Conservation (phyloP, 2,797 vertebrate genomes). For the Gouania willdenowi region DNA sequence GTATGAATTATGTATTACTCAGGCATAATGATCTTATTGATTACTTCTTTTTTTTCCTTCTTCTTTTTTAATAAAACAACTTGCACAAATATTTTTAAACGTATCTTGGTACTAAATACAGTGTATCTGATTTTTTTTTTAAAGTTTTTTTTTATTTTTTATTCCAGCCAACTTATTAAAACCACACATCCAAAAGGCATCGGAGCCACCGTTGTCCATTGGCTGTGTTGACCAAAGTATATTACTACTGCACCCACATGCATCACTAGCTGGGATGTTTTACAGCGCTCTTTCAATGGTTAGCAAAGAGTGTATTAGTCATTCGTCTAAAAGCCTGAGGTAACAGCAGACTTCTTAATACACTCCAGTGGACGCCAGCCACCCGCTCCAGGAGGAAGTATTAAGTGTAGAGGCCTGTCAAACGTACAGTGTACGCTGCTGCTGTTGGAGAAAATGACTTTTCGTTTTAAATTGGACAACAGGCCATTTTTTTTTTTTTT, state of each 20-base stretch:
- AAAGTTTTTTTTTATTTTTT: background rate
- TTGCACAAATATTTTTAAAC: conserved; percentile 32
- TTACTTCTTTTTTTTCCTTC: conserved; percentile 46
- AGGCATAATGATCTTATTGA: conserved; percentile 84
- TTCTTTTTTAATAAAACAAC: conserved; percentile 49
- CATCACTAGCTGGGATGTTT: conserved; percentile 39
- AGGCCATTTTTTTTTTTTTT: conserved; percentile 6
- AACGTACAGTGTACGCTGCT: conserved; percentile 34
- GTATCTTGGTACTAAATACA: too few species aligned
- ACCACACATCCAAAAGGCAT: too few species aligned
- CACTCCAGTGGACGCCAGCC: conserved; percentile 17
- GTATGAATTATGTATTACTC: conserved; percentile 85
- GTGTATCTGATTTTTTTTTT: too few species aligned
- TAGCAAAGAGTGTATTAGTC: conserved; percentile 53
- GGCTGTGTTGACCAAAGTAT: conserved; percentile 18
- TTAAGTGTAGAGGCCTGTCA: conserved; percentile 15
- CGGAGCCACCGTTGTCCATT: conserved; percentile 8
- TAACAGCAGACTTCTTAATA: conserved; percentile 42
- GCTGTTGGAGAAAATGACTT: conserved; percentile 14
- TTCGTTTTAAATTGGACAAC: conserved; percentile 27
- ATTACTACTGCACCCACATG: conserved; percentile 22
- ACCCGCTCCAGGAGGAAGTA: conserved; percentile 15
- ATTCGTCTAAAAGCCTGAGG: conserved; percentile 59
- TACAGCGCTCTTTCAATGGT: conserved; percentile 36
- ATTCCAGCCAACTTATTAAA: conserved; percentile 8